These are phyloP conservation scores for Lampris megalopsis DNA, from an alignment of 2,113 vertebrate genomes.

Conservation along the genomic window DNA sequence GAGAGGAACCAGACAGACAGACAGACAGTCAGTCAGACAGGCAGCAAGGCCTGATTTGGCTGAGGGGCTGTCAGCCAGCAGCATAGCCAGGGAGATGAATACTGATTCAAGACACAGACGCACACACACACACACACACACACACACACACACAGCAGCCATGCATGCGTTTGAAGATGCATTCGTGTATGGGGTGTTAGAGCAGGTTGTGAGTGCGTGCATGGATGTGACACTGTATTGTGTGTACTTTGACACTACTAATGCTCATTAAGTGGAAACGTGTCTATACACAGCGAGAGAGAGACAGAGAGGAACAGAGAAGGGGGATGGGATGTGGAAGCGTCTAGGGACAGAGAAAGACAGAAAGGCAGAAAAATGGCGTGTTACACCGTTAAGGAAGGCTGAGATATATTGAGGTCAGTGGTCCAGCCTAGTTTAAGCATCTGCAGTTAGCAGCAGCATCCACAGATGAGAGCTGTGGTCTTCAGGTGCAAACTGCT, in stretches of 20 bases:
- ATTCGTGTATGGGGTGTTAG: neutral
- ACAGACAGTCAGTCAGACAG: constrained; percentile 20
- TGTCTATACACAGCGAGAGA: neutral
- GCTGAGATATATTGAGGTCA: constrained; percentile 24
- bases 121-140: constrained; percentile 3
- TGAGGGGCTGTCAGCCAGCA: constrained; percentile 25
- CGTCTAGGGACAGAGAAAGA: neutral
- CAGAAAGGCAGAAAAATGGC: neutral
- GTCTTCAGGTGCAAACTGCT: constrained; percentile 14
- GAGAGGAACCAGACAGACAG: constrained; percentile 36
- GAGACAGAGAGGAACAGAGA: neutral
- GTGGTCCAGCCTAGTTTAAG: neutral
- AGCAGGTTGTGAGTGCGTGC: too few species aligned
- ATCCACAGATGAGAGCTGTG: constrained; percentile 35
- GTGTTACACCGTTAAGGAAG: constrained; percentile 2
- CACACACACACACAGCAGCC: constrained; percentile 3
- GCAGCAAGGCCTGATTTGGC: constrained; percentile 12
- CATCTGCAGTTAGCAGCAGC: constrained; percentile 22
- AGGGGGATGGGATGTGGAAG: neutral
- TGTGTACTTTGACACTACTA: constrained; percentile 2
- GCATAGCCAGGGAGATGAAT: constrained; percentile 29
- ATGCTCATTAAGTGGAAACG: constrained; percentile 3
- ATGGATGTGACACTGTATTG: neutral
- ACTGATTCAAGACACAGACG: constrained; percentile 43
- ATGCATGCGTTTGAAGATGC: constrained; percentile 4